phyloP scores from a whole-genome alignment of 2,797 vertebrate genomes.

The Microchirus variegatus region DNA sequence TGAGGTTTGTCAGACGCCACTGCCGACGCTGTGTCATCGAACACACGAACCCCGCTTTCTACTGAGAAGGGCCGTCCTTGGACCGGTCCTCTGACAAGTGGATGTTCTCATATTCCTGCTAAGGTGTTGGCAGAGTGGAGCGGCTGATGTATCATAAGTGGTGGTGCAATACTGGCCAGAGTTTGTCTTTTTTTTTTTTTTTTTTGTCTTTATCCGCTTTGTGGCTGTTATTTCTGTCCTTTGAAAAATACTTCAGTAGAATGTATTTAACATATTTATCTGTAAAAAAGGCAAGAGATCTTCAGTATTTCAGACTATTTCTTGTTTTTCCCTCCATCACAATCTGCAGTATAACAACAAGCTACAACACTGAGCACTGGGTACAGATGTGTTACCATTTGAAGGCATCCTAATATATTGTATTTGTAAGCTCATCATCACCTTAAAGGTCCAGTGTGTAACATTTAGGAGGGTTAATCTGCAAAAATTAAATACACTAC shows the following conservation, averaged over 20 bases:
- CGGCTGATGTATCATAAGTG: slow-evolving; percentile 36
- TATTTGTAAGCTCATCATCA: slow-evolving; percentile 34
- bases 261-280: slow-evolving; percentile 81
- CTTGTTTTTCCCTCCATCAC: slow-evolving; percentile 38
- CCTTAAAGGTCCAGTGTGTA: slow-evolving; percentile 28
- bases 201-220: slow-evolving; percentile 15
- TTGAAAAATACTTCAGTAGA: slow-evolving; percentile 59
- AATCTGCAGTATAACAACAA: slow-evolving; percentile 42
- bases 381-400: slow-evolving; percentile 58
- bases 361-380: slow-evolving; percentile 68
- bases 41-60: slow-evolving; percentile 98
- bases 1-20: slow-evolving; percentile 93
- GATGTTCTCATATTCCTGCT: slow-evolving; percentile 70
- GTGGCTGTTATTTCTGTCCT: slow-evolving; percentile 53
- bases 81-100: slow-evolving; percentile 63
- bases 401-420: slow-evolving; percentile 52
- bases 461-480: no score
- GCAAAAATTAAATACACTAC: no score
- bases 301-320: slow-evolving; percentile 44
- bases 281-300: slow-evolving; percentile 57
- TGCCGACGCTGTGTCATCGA: slow-evolving; percentile 97
- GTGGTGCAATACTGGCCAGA: slow-evolving; percentile 68
- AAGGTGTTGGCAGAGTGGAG: slow-evolving; percentile 40
- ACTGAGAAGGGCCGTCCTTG: slow-evolving; percentile 77
- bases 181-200: slow-evolving; percentile 17